Conservation (phyloP, 2,113 vertebrate species). For the Isurus oxyrinchus region DNA sequence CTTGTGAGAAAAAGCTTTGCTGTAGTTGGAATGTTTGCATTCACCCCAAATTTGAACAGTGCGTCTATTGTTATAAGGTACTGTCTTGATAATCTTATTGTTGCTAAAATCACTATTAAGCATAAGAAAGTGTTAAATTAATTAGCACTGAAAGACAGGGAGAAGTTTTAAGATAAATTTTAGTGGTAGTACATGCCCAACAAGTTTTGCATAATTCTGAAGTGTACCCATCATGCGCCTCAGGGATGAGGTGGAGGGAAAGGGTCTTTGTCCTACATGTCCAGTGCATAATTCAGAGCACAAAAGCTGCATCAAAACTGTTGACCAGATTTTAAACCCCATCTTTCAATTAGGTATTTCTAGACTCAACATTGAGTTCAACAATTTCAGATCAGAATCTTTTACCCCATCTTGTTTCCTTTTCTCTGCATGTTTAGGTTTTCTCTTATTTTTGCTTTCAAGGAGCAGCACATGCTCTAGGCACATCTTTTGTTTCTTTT, state of each 20-base stretch:
- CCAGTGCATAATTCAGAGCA: neutral
- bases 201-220: neutral
- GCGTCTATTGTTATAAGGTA: neutral
- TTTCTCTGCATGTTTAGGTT: neutral
- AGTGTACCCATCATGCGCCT: neutral
- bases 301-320: neutral
- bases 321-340: neutral
- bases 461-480: neutral
- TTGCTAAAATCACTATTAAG: neutral
- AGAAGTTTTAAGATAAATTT: neutral
- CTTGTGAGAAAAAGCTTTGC: neutral
- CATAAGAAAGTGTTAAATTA: neutral
- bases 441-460: neutral
- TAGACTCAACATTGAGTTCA: neutral
- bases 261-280: neutral
- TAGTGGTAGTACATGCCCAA: neutral
- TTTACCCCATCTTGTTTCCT: neutral
- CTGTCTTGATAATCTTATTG: neutral
- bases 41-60: neutral
- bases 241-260: neutral
- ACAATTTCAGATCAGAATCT: neutral
- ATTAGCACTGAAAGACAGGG: neutral
- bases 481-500: neutral
- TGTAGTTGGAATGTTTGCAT: neutral
- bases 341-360: neutral